phyloP scores from a whole-genome alignment of 1,140 invertebrate genomes.

The Charaxes varanes region DNA sequence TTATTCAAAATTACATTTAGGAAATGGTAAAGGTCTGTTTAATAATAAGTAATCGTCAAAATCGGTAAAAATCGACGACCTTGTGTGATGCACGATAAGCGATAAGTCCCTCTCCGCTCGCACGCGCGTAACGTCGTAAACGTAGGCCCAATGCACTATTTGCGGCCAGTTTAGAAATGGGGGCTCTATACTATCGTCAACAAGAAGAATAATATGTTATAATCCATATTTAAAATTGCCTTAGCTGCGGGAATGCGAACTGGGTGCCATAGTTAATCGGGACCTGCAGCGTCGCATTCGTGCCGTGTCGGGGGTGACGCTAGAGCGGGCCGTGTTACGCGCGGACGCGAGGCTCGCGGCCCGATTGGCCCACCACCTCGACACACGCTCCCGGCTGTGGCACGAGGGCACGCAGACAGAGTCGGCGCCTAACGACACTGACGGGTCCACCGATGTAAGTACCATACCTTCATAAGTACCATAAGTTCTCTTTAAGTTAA shows the following conservation, averaged over 20 bases:
- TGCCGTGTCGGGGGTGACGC: slow-evolving; percentile 93
- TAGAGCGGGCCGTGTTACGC: slow-evolving; percentile 92
- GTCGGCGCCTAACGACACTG: slow-evolving; percentile 2
- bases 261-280: slow-evolving; percentile 95
- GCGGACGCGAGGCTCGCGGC: slow-evolving; percentile 96
- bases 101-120: too few relatives aligned
- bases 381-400: slow-evolving; percentile 90
- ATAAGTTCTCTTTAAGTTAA: too few relatives aligned
- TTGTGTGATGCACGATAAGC: too few relatives aligned
- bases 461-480: too few relatives aligned
- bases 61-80: too few relatives aligned
- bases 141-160: too few relatives aligned
- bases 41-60: too few relatives aligned
- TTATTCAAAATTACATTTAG: too few relatives aligned
- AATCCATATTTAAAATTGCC: slow-evolving; percentile 13
- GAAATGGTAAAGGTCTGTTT: too few relatives aligned
- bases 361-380: slow-evolving; percentile 95
- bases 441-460: too few relatives aligned
- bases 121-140: too few relatives aligned
- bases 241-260: slow-evolving; percentile 91
- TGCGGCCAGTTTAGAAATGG: too few relatives aligned
- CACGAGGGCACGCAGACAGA: slow-evolving; percentile 38
- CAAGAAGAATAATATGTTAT: not conserved
- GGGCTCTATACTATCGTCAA: not conserved
- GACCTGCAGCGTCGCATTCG: slow-evolving; percentile 94